These are phyloP conservation scores for Leptestheria dahalacensis DNA, from an alignment of 1,140 invertebrate species.

Conservation along the genomic window DNA sequence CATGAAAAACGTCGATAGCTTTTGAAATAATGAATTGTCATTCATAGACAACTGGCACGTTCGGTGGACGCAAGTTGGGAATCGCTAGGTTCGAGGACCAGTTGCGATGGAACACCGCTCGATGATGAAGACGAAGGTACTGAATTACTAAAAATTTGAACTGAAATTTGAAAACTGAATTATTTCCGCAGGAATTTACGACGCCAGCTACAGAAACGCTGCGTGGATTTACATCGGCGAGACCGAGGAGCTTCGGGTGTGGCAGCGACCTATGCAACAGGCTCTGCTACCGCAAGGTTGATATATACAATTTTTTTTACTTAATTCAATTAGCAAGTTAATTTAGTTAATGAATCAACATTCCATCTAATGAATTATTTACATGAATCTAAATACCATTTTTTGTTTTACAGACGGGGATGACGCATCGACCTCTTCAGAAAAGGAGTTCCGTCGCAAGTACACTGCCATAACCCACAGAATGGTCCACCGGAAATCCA, in stretches of 20 bases:
- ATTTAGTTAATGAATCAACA: too few relatives aligned
- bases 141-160: background rate
- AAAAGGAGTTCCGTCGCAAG: constrained; percentile 66
- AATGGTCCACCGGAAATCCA: constrained; percentile 80
- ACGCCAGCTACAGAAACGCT: constrained; percentile 48
- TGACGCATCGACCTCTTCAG: constrained; percentile 50
- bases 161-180: background rate
- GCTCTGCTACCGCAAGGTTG: constrained; percentile 19
- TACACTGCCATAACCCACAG: constrained; percentile 75
- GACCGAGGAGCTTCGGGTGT: constrained; percentile 48
- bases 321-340: too few relatives aligned
- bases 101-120: constrained; percentile 8
- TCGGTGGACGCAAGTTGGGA: constrained; percentile 57
- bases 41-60: constrained; percentile 4
- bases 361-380: too few relatives aligned
- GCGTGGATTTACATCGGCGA: constrained; percentile 63
- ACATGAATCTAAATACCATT: background rate
- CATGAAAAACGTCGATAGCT: background rate
- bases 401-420: constrained; percentile 14
- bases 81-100: constrained; percentile 35
- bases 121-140: constrained; percentile 25
- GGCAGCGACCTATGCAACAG: constrained; percentile 35
- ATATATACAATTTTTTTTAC: too few relatives aligned
- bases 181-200: constrained; percentile 39
- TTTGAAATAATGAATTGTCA: background rate